Conservation (phyloP, 2,797 vertebrate genomes). For the Oreochromis mossambicus region DNA sequence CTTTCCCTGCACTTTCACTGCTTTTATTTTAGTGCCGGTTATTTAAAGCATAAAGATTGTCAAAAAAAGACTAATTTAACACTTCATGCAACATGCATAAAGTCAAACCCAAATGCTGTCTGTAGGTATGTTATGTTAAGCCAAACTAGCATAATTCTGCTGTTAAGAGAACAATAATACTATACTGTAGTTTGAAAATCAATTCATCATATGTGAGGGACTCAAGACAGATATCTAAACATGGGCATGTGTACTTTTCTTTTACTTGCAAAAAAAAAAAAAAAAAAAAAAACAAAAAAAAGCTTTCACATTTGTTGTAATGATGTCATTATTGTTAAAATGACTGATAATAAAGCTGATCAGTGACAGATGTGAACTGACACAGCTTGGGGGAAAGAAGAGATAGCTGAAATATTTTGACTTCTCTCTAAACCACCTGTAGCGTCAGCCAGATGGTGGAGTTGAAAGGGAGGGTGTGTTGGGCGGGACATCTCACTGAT, state of each 20-base stretch:
- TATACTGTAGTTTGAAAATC: background rate
- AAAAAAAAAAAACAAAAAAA: background rate
- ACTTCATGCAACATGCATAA: background rate
- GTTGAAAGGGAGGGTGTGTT: conserved; percentile 32
- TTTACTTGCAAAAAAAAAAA: background rate
- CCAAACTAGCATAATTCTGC: background rate
- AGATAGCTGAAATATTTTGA: conserved; percentile 36
- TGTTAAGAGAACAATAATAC: background rate
- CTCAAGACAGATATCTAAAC: background rate
- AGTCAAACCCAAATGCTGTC: background rate
- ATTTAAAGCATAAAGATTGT: background rate
- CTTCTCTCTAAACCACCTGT: conserved; percentile 55
- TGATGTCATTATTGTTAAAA: conserved; percentile 1
- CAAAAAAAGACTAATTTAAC: background rate
- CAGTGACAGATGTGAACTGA: conserved; percentile 18
- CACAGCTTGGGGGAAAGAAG: background rate
- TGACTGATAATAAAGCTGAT: conserved; percentile 3
- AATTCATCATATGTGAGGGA: background rate
- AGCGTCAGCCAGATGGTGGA: conserved; percentile 56
- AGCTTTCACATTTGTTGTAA: background rate
- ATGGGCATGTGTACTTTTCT: background rate
- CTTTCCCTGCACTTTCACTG: background rate
- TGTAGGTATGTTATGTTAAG: background rate
- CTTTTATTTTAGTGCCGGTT: background rate
- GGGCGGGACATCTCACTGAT: conserved; percentile 50